phyloP scores from a whole-genome alignment of 2,113 vertebrate species.

The Passer domesticus region DNA sequence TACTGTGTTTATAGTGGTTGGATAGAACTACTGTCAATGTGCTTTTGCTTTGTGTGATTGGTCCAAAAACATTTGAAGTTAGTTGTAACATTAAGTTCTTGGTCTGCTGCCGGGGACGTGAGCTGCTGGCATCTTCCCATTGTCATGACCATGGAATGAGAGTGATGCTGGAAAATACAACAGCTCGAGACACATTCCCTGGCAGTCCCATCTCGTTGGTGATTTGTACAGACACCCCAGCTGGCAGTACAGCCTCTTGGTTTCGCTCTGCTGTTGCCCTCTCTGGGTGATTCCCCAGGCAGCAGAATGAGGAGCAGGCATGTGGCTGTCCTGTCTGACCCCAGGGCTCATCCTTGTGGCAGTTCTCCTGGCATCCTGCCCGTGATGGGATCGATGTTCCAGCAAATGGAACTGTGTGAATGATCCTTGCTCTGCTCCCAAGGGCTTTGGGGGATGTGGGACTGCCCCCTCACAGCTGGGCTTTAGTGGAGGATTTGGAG shows the following conservation, averaged over 20 bases:
- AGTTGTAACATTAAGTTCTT: too few species aligned
- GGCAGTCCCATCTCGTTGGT: too few species aligned
- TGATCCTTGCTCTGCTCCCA: neutral
- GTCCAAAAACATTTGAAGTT: too few species aligned
- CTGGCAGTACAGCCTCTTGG: neutral
- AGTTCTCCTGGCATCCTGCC: neutral
- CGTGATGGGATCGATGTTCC: fast-evolving
- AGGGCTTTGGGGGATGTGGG: neutral
- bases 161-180: too few species aligned
- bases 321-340: neutral
- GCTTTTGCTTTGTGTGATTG: too few species aligned
- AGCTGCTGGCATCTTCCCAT: too few species aligned
- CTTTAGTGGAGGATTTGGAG: neutral
- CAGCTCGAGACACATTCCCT: too few species aligned
- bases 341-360: fast-evolving
- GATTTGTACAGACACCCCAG: too few species aligned
- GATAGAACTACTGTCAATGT: too few species aligned
- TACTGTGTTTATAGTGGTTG: too few species aligned
- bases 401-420: fast-evolving
- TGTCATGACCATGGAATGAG: too few species aligned
- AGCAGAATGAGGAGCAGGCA: neutral
- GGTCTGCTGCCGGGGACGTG: too few species aligned
- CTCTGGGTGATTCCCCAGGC: neutral
- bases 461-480: fast-evolving
- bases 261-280: neutral